phyloP scores from a whole-genome alignment of 2,888 invertebrate genomes.

The Exephanes ischioxanthus region DNA sequence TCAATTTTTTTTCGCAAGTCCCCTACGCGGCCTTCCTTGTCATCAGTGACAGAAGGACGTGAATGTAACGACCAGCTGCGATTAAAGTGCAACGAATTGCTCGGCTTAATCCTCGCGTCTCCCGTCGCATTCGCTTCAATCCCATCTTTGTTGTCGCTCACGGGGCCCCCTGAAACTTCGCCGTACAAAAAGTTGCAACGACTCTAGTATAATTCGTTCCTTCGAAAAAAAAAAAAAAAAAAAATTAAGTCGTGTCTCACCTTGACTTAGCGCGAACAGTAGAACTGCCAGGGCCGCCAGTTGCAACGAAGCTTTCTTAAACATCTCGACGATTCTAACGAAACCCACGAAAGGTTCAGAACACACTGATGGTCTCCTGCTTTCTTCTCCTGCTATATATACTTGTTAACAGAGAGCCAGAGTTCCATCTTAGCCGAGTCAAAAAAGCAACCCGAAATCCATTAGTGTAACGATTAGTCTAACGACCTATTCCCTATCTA shows the following conservation, averaged over 20 bases:
- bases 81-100: constrained; percentile 57
- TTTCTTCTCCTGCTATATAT: constrained; percentile 28
- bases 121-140: constrained; percentile 38
- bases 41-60: constrained; percentile 49
- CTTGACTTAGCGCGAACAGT: constrained; percentile 20
- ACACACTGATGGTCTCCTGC: constrained; percentile 23
- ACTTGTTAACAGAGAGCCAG: neutral
- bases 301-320: constrained; percentile 1
- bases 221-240: neutral
- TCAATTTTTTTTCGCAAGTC: constrained; percentile 54
- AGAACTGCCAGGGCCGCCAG: neutral
- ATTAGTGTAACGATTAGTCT: constrained; percentile 35
- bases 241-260: constrained; percentile 9
- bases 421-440: neutral
- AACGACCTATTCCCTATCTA: constrained; percentile 27
- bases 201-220: neutral
- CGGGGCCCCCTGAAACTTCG: constrained; percentile 40
- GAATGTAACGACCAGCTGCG: constrained; percentile 64
- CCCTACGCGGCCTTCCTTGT: constrained; percentile 1
- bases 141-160: constrained; percentile 10
- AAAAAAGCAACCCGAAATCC: constrained; percentile 17
- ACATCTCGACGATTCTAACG: constrained; percentile 22
- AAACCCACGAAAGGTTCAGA: constrained; percentile 7
- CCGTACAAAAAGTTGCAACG: neutral
- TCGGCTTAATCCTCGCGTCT: constrained; percentile 18